These are phyloP conservation scores for Synanthedon vespiformis DNA, from an alignment of 2,888 invertebrate genomes.

Conservation along the genomic window DNA sequence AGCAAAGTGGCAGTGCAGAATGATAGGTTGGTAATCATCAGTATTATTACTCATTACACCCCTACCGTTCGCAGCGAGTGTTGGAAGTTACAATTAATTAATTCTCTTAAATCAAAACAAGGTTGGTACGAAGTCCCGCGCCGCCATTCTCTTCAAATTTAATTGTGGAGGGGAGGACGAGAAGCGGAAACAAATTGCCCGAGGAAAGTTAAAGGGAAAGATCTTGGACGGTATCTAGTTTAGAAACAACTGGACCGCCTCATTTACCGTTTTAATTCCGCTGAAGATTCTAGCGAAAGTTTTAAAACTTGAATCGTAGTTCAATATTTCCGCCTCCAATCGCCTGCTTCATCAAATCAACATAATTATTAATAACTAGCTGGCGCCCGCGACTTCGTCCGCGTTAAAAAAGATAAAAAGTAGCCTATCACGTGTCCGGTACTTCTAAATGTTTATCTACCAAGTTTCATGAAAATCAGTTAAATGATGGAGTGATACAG, in stretches of 20 bases:
- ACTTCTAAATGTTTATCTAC: too few relatives aligned
- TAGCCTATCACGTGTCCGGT: too few relatives aligned
- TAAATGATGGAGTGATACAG: too few relatives aligned
- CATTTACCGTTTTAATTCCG: slow-evolving; percentile 7
- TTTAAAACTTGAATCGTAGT: background rate
- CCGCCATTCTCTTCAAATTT: slow-evolving; percentile 50
- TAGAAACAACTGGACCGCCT: slow-evolving; percentile 12
- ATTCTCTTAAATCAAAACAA: slow-evolving; percentile 60
- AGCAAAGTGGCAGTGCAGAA: background rate
- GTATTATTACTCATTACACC: slow-evolving; percentile 33
- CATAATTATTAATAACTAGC: too few relatives aligned
- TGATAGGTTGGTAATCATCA: slow-evolving; percentile 13
- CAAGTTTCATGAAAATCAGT: too few relatives aligned
- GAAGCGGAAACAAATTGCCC: slow-evolving; percentile 40
- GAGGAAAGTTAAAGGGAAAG: slow-evolving; percentile 29
- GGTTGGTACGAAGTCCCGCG: slow-evolving; percentile 32
- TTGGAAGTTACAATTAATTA: slow-evolving; percentile 44
- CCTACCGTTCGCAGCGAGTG: slow-evolving; percentile 22
- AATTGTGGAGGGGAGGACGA: slow-evolving; percentile 42
- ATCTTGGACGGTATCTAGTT: slow-evolving; percentile 12
- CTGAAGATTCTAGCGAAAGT: background rate
- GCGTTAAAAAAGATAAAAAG: too few relatives aligned
- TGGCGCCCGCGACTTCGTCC: too few relatives aligned
- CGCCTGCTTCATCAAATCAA: too few relatives aligned
- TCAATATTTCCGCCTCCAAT: too few relatives aligned